Evolutionary conservation across 2,888 invertebrate genomes (phyloP), one percentile per base, ranked within the genome.

Genomic region (Phasia obesa): DNA sequence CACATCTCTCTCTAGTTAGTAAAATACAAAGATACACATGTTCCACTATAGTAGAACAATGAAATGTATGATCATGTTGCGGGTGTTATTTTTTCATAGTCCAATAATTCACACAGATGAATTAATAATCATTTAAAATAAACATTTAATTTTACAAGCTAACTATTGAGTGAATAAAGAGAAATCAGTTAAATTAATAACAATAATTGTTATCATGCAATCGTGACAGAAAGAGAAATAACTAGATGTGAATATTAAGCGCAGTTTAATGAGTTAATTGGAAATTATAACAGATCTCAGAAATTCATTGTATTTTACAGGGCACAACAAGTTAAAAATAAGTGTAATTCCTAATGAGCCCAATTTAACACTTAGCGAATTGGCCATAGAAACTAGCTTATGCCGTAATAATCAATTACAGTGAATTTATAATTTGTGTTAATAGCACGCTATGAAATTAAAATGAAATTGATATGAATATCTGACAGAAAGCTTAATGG

Each of bases 31-130:
- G 38, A 62, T 38, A 21, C 23, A 15, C 51, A 25, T 55, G 19
- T 42, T 17, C 19, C 13, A 15, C 51, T n/a, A 6, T 19, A 55
- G 25, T 64, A 25, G 55, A 47, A 49, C 49, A 78, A 60, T 57
- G 44, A 57, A 60, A 42, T 47, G 35, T 49, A 65, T 53, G 65
- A 79, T 73, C 59, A 53, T 67, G 65, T 44, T 67, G 71, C 57
- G 64, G 64, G 55, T 71, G 64, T 73, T 73, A 42, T 13, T 60
- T 59, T 69, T 60, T 51, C 53, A 73, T 67, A 79, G 57, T 73
- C 79, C 73, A 73, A 79, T 79, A 79, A 79, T 67, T 79, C 19
- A 51, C 35, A 59, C 78, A 71, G 71, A 57, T 65, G 51, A 71
- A 78, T 64, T 57, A 38, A 62, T 49, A 59, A 1, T 11, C 23